Conservation (phyloP, 2,113 vertebrate genomes). For the Antechinus flavipes region DNA sequence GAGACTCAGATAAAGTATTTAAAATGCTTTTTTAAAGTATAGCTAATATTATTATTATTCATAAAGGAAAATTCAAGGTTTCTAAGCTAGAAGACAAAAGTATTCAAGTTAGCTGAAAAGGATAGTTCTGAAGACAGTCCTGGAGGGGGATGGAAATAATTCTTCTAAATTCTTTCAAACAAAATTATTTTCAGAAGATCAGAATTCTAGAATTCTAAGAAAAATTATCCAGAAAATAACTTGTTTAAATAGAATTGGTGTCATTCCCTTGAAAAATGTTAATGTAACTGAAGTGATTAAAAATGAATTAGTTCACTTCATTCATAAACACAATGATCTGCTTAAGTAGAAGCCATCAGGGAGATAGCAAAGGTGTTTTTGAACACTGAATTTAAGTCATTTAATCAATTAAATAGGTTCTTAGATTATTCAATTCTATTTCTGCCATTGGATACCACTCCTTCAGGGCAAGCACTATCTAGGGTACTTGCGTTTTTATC, state of each 20-base stretch:
- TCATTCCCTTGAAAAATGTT: neutral
- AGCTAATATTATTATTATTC: neutral
- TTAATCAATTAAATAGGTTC: neutral
- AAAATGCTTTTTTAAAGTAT: neutral
- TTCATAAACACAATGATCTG: neutral
- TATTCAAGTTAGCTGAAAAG: neutral
- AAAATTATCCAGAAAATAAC: conserved; percentile 20
- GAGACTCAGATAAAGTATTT: neutral
- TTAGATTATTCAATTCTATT: neutral
- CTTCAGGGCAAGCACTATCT: neutral
- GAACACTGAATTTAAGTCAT: neutral
- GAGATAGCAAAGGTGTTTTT: neutral
- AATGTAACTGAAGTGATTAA: neutral
- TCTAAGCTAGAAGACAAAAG: neutral
- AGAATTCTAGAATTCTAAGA: neutral
- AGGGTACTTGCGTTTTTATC: neutral
- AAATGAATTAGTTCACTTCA: neutral
- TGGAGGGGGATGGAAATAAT: neutral
- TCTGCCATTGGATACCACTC: neutral
- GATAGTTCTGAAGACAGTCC: neutral
- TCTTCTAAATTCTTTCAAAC: neutral
- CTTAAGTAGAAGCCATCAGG: neutral
- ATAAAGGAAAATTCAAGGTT: neutral
- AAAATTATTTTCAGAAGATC: neutral
- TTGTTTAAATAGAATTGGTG: neutral